Conservation (phyloP, 2,113 vertebrate genomes). For the Lethenteron camtschaticum region DNA sequence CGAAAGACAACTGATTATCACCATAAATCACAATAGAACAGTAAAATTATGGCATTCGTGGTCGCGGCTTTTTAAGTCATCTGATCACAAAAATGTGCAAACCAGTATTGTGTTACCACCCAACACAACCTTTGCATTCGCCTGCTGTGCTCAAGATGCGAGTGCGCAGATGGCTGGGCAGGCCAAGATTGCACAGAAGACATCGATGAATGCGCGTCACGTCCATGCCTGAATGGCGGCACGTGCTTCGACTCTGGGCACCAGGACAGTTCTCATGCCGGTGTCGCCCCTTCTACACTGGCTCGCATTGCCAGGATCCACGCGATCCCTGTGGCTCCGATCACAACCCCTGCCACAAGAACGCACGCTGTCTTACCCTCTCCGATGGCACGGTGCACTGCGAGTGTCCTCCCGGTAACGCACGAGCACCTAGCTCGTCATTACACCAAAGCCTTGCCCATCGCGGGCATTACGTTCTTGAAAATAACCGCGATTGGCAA, state of each 20-base stretch:
- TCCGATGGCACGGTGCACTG: slow-evolving; percentile 31
- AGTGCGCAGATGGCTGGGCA: slow-evolving; percentile 31
- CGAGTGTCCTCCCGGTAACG: slow-evolving; percentile 44
- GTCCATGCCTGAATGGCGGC: slow-evolving; percentile 42
- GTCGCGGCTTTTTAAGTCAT: too few species aligned
- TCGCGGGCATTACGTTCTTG: too few species aligned
- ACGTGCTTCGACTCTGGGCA: slow-evolving; percentile 34
- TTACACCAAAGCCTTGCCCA: too few species aligned
- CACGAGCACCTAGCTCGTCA: not conserved
- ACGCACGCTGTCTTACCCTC: slow-evolving; percentile 35
- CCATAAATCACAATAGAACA: too few species aligned
- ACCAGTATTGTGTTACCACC: too few species aligned
- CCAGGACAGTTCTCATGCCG: slow-evolving; percentile 40
- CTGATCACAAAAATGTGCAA: too few species aligned
- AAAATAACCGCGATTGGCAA: too few species aligned
- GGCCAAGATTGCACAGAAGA: slow-evolving; percentile 34
- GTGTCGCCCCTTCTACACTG: slow-evolving; percentile 43
- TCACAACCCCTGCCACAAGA: slow-evolving; percentile 38
- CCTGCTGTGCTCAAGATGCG: slow-evolving; percentile 24
- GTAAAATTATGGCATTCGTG: too few species aligned
- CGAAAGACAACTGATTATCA: too few species aligned
- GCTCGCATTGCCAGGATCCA: slow-evolving; percentile 30
- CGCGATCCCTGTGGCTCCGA: slow-evolving; percentile 34
- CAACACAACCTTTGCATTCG: not conserved
- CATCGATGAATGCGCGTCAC: slow-evolving; percentile 39